phyloP scores from a whole-genome alignment of 92 coral and sea anemone genomes.

The Chrysogorgia sp. region DNA sequence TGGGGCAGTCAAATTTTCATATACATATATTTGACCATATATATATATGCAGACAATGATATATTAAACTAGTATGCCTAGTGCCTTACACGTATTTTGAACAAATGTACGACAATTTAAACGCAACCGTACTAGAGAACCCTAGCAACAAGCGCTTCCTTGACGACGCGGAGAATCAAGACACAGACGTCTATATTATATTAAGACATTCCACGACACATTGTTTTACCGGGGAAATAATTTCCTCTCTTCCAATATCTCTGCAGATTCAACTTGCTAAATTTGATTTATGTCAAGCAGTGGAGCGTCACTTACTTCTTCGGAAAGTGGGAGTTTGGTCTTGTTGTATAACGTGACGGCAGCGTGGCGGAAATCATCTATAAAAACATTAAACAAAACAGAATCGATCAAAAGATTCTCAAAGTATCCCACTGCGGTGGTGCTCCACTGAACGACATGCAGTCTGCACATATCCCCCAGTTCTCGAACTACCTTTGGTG shows the following conservation, averaged over 20 bases:
- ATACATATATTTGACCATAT: too few relatives aligned
- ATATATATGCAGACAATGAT: too few relatives aligned
- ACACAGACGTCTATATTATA: neutral
- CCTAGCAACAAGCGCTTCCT: slow-evolving; percentile 47
- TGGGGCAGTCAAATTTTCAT: too few relatives aligned
- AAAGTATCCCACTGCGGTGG: neutral
- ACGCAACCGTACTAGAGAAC: too few relatives aligned
- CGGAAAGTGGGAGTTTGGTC: slow-evolving; percentile 82
- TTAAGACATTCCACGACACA: neutral
- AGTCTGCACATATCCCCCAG: neutral
- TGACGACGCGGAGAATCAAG: neutral
- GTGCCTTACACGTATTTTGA: neutral
- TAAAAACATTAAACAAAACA: slow-evolving; percentile 36
- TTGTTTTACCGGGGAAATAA: neutral
- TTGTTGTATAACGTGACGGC: slow-evolving; percentile 89
- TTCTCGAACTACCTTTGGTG: slow-evolving; percentile 62
- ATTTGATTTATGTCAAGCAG: neutral
- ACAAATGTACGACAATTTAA: neutral
- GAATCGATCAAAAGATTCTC: slow-evolving; percentile 11
- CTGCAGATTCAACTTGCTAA: neutral
- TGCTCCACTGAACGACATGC: too few relatives aligned
- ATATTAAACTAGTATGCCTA: neutral
- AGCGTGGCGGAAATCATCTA: slow-evolving; percentile 87
- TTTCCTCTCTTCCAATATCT: neutral
- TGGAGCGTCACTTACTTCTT: slow-evolving; percentile 70